phyloP scores from a whole-genome alignment of 2,113 vertebrate species.

The Psilopsiagon aymara region DNA sequence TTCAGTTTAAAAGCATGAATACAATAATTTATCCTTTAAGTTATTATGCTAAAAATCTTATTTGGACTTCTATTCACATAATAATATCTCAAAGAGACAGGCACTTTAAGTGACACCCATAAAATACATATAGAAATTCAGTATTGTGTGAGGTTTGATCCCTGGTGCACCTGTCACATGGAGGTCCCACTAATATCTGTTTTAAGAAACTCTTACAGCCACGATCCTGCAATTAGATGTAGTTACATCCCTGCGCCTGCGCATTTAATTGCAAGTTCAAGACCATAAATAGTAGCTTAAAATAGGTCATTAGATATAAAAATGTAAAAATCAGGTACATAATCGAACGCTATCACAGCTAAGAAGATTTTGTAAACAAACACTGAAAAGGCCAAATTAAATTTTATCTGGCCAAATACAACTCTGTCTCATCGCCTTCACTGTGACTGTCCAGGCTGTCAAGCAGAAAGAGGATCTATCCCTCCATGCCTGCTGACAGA shows the following conservation, averaged over 20 bases:
- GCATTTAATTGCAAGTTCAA: slow-evolving; percentile 18
- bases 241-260: slow-evolving; percentile 35
- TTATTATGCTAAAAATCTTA: slow-evolving; percentile 67
- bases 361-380: slow-evolving; percentile 73
- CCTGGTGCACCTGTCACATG: slow-evolving; percentile 24
- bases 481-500: background rate
- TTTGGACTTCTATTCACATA: slow-evolving; percentile 71
- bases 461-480: background rate
- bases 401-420: slow-evolving; percentile 8
- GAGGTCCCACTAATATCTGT: slow-evolving; percentile 5
- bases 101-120: slow-evolving; percentile 41
- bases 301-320: slow-evolving; percentile 23
- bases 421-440: background rate
- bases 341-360: slow-evolving; percentile 61
- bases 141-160: background rate
- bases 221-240: background rate
- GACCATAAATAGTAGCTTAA: slow-evolving; percentile 39
- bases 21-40: slow-evolving; percentile 72
- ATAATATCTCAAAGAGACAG: slow-evolving; percentile 37
- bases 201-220: slow-evolving; percentile 53
- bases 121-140: slow-evolving; percentile 36
- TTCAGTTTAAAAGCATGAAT: slow-evolving; percentile 65
- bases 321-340: slow-evolving; percentile 32
- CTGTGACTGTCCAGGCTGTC: background rate
- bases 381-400: slow-evolving; percentile 57